Percentiles rank a stretch among this genome's conserved stretches.
phyloP scores from a whole-genome alignment of 1,140 invertebrate genomes.

The Calephelis virginiensis region DNA sequence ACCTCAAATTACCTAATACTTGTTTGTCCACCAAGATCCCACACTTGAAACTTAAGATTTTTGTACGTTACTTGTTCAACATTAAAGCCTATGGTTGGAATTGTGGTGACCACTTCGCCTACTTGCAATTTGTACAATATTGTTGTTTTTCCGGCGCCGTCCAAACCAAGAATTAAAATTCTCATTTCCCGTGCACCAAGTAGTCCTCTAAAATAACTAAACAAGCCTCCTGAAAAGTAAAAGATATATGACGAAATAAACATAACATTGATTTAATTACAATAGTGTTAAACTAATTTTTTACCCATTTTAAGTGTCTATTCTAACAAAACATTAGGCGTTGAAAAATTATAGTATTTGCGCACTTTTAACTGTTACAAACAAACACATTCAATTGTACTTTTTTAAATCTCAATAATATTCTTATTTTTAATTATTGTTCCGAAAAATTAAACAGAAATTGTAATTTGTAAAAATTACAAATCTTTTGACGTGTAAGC shows the following conservation, averaged over 20 bases:
- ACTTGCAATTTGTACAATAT: slow-evolving; percentile 99
- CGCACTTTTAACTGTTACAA: not conserved
- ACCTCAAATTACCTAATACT: slow-evolving; percentile 82
- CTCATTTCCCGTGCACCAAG: slow-evolving; percentile 97
- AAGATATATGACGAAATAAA: not conserved
- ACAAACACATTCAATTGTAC: slow-evolving; percentile 30
- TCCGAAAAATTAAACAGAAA: slow-evolving; percentile 48
- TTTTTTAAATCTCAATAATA: slow-evolving; percentile 33
- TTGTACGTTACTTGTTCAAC: slow-evolving; percentile 98
- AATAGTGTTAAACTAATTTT: slow-evolving; percentile 31
- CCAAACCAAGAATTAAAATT: slow-evolving; percentile 97
- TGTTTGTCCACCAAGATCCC: slow-evolving; percentile 99
- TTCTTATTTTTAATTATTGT: slow-evolving; percentile 27
- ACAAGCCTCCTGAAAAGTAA: slow-evolving; percentile 88
- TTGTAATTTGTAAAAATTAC: slow-evolving; percentile 27
- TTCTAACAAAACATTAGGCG: slow-evolving; percentile 57
- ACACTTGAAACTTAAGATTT: slow-evolving; percentile 98
- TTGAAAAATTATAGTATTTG: slow-evolving; percentile 25
- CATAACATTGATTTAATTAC: not conserved
- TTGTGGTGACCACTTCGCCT: slow-evolving; percentile 99
- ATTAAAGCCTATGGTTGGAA: slow-evolving; percentile 97
- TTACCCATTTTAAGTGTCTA: slow-evolving; percentile 70
- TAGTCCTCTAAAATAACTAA: slow-evolving; percentile 96
- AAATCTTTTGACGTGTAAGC: slow-evolving; percentile 70
- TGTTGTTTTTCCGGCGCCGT: slow-evolving; percentile 99